These are phyloP conservation scores for Drosophila silvestris DNA, from an alignment of 2,888 invertebrate species.

Conservation along the genomic window DNA sequence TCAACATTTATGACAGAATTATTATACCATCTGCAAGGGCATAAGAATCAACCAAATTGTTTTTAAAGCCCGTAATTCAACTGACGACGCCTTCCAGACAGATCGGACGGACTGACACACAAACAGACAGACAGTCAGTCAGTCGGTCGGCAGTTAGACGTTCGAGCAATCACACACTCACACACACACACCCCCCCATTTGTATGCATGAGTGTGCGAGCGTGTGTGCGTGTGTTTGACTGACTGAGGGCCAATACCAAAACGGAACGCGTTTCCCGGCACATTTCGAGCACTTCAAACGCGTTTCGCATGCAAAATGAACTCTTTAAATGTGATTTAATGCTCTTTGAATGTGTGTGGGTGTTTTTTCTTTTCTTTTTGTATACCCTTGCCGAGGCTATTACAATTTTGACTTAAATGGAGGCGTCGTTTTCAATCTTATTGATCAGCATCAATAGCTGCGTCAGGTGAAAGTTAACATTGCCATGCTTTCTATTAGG, in stretches of 20 bases:
- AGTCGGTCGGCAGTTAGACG: constrained; percentile 15
- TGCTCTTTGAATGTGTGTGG: constrained; percentile 1
- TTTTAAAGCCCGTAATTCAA: constrained; percentile 78
- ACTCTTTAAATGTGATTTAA: constrained; percentile 71
- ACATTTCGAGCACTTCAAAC: constrained; percentile 58
- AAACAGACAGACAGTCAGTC: not conserved
- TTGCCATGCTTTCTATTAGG: not conserved
- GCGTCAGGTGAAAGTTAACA: not conserved
- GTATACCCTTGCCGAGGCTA: constrained; percentile 14
- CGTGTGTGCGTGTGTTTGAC: constrained; percentile 21
- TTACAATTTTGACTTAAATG: not conserved
- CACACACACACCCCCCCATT: constrained; percentile 15
- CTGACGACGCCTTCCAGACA: constrained; percentile 21
- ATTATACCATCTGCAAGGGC: not conserved
- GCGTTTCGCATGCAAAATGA: constrained; percentile 71
- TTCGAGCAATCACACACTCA: constrained; percentile 16
- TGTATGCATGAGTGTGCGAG: constrained; percentile 22
- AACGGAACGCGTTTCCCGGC: constrained; percentile 45
- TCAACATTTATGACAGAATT: not conserved
- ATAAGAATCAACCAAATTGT: constrained; percentile 71
- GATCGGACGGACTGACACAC: constrained; percentile 1
- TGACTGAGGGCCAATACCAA: constrained; percentile 48
- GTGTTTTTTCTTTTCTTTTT: not conserved
- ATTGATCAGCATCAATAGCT: constrained; percentile 3
- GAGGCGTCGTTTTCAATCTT: not conserved